A percentile compares a stretch with the other conserved stretches of the same genome.
These are phyloP conservation scores for Malachius bipustulatus DNA, from an alignment of 2,888 invertebrate species.

Conservation along the genomic window DNA sequence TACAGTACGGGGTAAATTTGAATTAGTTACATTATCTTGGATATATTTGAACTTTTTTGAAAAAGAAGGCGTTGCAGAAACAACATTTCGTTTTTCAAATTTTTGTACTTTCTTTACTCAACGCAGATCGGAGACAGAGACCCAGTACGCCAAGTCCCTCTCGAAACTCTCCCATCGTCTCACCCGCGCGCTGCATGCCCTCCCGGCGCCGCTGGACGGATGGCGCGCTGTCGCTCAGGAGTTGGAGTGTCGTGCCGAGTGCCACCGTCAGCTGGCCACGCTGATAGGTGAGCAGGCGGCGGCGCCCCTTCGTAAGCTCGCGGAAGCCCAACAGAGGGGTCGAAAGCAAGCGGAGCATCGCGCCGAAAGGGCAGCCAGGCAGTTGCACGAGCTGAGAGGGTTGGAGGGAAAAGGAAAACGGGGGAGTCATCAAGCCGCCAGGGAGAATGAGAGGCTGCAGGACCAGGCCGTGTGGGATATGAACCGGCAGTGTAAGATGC, in stretches of 20 bases:
- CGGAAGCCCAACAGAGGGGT: conserved; percentile 58
- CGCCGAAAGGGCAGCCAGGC: conserved; percentile 76
- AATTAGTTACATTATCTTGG: too few relatives aligned
- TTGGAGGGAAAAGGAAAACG: conserved; percentile 85
- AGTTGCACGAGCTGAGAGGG: conserved; percentile 71
- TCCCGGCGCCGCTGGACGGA: conserved; percentile 70
- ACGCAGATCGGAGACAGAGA: conserved; percentile 81
- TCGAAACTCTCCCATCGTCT: conserved; percentile 78
- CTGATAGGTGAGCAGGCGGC: conserved; percentile 78
- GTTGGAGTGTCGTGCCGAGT: conserved; percentile 84
- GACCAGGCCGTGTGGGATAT: conserved; percentile 58
- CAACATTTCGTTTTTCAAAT: too few relatives aligned
- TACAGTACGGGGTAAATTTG: too few relatives aligned
- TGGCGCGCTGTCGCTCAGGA: conserved; percentile 88
- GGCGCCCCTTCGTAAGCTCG: conserved; percentile 67
- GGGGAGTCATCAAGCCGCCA: conserved; percentile 71
- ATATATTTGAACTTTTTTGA: conserved; percentile 2
- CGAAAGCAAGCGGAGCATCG: conserved; percentile 62
- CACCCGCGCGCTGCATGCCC: conserved; percentile 68
- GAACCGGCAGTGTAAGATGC: conserved; percentile 32
- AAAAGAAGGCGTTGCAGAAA: neutral
- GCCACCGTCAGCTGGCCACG: conserved; percentile 54
- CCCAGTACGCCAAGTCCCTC: conserved; percentile 80
- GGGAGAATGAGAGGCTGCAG: conserved; percentile 86
- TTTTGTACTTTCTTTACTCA: too few relatives aligned